phyloP scores from a whole-genome alignment of 2,888 invertebrate species.

The Ennomos erosarius region DNA sequence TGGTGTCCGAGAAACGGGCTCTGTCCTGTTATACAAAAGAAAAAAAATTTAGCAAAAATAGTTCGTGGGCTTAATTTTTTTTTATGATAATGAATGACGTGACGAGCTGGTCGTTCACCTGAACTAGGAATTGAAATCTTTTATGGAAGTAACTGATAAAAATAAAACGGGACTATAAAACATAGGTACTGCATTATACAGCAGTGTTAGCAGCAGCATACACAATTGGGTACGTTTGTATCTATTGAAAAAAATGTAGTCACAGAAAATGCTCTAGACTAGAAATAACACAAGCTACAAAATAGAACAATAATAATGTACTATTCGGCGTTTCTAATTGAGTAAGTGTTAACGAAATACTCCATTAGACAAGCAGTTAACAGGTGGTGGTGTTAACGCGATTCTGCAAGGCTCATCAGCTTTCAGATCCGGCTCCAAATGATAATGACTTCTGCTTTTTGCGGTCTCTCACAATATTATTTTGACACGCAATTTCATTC shows the following conservation, averaged over 20 bases:
- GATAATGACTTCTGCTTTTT: slow-evolving; percentile 55
- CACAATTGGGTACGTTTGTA: background rate
- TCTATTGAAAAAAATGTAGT: background rate
- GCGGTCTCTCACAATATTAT: slow-evolving; percentile 42
- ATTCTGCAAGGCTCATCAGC: slow-evolving; percentile 52
- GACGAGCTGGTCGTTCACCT: no score
- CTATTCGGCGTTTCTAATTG: slow-evolving; percentile 37
- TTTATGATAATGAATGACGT: no score
- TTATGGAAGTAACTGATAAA: no score
- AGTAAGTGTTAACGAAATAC: slow-evolving; percentile 46
- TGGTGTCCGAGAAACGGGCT: slow-evolving; percentile 89
- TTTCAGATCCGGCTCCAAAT: slow-evolving; percentile 66
- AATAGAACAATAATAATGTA: slow-evolving; percentile 23
- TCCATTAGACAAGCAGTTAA: slow-evolving; percentile 43
- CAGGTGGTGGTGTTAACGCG: slow-evolving; percentile 36
- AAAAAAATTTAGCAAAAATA: slow-evolving; percentile 2
- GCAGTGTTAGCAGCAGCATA: no score
- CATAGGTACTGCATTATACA: no score
- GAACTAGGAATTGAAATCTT: no score
- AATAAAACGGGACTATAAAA: no score
- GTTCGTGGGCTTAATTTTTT: background rate
- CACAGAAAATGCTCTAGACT: slow-evolving; percentile 8
- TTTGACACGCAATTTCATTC: slow-evolving; percentile 44
- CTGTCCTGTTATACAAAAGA: slow-evolving; percentile 79
- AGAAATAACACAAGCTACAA: slow-evolving; percentile 9